Conservation (phyloP, 2,888 invertebrate genomes). For the Conops quadrifasciatus region DNA sequence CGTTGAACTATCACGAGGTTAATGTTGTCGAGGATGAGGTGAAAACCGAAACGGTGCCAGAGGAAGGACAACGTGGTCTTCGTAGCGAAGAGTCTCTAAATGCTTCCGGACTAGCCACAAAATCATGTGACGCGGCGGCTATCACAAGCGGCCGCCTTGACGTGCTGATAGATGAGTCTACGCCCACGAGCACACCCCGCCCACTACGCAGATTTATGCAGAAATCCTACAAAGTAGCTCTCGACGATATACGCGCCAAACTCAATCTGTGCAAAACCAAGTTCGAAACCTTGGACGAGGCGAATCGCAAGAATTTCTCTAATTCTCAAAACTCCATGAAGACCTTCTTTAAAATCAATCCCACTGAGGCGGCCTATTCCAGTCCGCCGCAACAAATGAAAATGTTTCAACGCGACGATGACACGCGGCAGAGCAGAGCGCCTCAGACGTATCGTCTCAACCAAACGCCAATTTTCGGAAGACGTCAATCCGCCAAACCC, state of each 20-base stretch:
- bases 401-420: slow-evolving; percentile 56
- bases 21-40: slow-evolving; percentile 48
- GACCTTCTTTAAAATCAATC: slow-evolving; percentile 57
- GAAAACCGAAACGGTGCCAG: neutral
- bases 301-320: slow-evolving; percentile 58
- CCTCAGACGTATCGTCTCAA: slow-evolving; percentile 58
- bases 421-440: slow-evolving; percentile 36
- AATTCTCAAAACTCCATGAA: slow-evolving; percentile 61
- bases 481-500: slow-evolving; percentile 49
- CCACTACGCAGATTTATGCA: slow-evolving; percentile 50
- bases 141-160: slow-evolving; percentile 2
- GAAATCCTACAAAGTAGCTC: slow-evolving; percentile 57
- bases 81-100: slow-evolving; percentile 23
- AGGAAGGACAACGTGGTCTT: slow-evolving; percentile 6
- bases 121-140: neutral
- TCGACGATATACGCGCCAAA: slow-evolving; percentile 62
- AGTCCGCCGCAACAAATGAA: slow-evolving; percentile 55
- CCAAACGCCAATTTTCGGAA: slow-evolving; percentile 64
- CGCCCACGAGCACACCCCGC: slow-evolving; percentile 41
- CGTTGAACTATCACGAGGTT: slow-evolving; percentile 62
- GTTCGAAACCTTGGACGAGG: slow-evolving; percentile 61
- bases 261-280: slow-evolving; percentile 62
- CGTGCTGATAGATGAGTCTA: slow-evolving; percentile 31
- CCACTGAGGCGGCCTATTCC: slow-evolving; percentile 45
- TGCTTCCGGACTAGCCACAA: slow-evolving; percentile 18